Conservation (phyloP, 2,113 vertebrate species). For the Urocitellus parryii region DNA sequence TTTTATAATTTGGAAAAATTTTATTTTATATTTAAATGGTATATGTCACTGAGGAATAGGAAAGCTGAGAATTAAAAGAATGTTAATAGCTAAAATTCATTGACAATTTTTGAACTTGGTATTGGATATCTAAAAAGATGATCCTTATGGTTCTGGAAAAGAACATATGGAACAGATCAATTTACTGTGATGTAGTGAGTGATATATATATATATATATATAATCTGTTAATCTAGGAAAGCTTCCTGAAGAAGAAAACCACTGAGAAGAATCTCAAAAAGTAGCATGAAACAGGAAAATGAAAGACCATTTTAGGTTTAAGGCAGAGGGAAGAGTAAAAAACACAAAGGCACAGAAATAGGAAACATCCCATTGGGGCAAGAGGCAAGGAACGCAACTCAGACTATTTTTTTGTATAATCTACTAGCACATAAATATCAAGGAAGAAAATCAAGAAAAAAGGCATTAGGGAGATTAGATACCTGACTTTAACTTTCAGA, state of each 20-base stretch:
- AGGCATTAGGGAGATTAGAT: neutral
- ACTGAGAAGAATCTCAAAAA: neutral
- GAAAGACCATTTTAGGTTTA: neutral
- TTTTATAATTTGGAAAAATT: conserved; percentile 24
- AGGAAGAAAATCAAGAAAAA: neutral
- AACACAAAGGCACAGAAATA: conserved; percentile 15
- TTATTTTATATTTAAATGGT: neutral
- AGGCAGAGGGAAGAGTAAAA: neutral
- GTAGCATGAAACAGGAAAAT: neutral
- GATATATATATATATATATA: neutral
- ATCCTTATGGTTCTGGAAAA: neutral
- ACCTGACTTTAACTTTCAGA: neutral
- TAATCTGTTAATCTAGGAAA: neutral
- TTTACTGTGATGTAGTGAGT: neutral
- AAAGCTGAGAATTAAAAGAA: neutral
- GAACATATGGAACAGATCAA: neutral
- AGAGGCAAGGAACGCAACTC: neutral
- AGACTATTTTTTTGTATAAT: neutral
- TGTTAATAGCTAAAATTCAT: conserved; percentile 6
- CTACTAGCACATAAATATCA: neutral
- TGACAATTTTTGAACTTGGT: neutral
- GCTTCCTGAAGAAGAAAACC: neutral
- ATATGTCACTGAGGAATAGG: neutral
- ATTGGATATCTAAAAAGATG: neutral
- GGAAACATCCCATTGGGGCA: neutral